Evolutionary conservation across 2,888 invertebrate genomes (phyloP).

Genomic region (Xanthia togata): DNA sequence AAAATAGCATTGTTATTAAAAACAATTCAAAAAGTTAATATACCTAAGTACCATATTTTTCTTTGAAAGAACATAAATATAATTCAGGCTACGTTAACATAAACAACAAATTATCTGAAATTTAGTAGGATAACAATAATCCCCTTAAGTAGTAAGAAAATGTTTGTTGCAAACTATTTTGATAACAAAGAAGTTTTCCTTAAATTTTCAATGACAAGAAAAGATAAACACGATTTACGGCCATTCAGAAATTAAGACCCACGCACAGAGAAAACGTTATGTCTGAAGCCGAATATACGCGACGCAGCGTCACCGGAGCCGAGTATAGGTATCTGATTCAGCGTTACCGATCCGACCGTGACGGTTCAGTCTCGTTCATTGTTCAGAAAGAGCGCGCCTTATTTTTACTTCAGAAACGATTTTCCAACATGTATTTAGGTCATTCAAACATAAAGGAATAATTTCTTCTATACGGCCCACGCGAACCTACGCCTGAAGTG

Average conservation of each 20-base stretch:
- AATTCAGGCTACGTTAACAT: neutral
- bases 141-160: neutral
- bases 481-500: neutral
- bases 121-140: neutral
- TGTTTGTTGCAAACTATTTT: neutral
- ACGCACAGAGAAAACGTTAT: neutral
- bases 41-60: neutral
- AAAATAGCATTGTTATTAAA: neutral
- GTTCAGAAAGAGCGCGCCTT: neutral
- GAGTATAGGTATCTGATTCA: neutral
- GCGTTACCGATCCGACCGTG: neutral
- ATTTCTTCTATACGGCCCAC: conserved; percentile 31
- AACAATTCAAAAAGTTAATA: neutral
- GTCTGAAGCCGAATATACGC: neutral
- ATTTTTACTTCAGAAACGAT: no score
- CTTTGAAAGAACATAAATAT: neutral
- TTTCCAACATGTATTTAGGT: neutral
- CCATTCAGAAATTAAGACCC: neutral
- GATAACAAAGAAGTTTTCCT: neutral
- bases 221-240: neutral
- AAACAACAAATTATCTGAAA: neutral
- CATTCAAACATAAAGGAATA: conserved; percentile 7
- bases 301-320: neutral
- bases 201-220: conserved; percentile 8
- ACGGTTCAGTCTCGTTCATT: neutral